These are phyloP conservation scores for Tromatobia lineatoria DNA, from an alignment of 2,888 invertebrate species.

Conservation along the genomic window DNA sequence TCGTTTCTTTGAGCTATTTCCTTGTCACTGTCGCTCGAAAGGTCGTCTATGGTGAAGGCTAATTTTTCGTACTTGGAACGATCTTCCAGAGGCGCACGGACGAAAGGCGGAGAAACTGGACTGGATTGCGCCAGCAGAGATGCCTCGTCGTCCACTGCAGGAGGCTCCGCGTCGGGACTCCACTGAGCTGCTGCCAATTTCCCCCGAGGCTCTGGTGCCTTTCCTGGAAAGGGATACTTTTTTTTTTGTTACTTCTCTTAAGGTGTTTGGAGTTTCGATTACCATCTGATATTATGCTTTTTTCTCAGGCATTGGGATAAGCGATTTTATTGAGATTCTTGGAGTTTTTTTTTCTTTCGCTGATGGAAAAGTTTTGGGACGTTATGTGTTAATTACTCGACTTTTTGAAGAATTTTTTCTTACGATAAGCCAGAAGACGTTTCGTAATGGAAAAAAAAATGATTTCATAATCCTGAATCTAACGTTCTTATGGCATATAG, in stretches of 20 bases:
- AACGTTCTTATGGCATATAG: no score
- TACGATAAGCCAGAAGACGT: no score
- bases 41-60: slow-evolving; percentile 87
- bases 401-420: no score
- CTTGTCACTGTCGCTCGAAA: slow-evolving; percentile 86
- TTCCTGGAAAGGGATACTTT: slow-evolving; percentile 76
- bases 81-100: slow-evolving; percentile 89
- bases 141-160: slow-evolving; percentile 84
- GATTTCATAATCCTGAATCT: no score
- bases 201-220: slow-evolving; percentile 72
- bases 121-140: slow-evolving; percentile 83
- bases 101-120: slow-evolving; percentile 86
- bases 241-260: background rate
- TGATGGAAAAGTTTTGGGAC: no score
- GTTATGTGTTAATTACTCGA: no score
- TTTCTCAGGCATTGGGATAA: background rate
- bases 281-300: background rate
- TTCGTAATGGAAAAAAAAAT: no score
- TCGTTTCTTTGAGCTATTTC: slow-evolving; percentile 82
- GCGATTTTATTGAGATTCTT: background rate
- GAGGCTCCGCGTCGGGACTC: slow-evolving; percentile 77
- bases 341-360: background rate
- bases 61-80: slow-evolving; percentile 93
- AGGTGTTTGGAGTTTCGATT: background rate
- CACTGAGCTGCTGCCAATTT: slow-evolving; percentile 75